Conservation (phyloP, 2,113 vertebrate species). For the Chamaetylas fuelleborni region DNA sequence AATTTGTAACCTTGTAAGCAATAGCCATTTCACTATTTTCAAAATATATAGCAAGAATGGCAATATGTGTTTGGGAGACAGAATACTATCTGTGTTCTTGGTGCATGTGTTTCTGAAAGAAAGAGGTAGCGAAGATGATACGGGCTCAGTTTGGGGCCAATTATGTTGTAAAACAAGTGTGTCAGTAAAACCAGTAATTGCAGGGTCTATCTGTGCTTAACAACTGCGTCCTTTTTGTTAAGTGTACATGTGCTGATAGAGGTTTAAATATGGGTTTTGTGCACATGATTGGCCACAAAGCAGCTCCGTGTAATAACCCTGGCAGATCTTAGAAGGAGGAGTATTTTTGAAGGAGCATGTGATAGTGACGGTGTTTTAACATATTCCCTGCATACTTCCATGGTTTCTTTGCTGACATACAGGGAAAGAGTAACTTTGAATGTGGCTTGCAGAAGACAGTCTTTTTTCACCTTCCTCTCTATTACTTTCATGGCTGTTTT, state of each 20-base stretch:
- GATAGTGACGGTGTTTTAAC: not conserved
- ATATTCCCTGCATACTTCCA: not conserved
- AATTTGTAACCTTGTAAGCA: not conserved
- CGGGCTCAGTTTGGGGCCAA: not conserved
- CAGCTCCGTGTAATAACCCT: not conserved
- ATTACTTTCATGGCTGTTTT: not conserved
- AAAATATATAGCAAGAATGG: not conserved
- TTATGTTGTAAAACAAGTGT: not conserved
- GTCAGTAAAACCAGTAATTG: not conserved
- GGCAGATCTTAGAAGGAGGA: not conserved
- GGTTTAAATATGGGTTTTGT: not conserved
- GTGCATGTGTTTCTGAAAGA: not conserved
- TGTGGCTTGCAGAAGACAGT: not conserved
- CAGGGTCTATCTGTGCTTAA: not conserved
- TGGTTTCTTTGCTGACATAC: not conserved
- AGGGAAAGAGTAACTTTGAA: not conserved
- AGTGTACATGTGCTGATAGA: not conserved
- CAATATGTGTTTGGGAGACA: not conserved
- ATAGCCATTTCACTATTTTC: not conserved
- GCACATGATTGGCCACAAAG: not conserved
- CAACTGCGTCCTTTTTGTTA: not conserved
- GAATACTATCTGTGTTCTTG: not conserved
- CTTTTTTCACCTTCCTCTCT: not conserved
- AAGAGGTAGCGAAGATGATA: not conserved
- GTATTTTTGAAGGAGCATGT: not conserved